phyloP scores from a whole-genome alignment of 1,140 invertebrate genomes.

The Calliphora vicina region DNA sequence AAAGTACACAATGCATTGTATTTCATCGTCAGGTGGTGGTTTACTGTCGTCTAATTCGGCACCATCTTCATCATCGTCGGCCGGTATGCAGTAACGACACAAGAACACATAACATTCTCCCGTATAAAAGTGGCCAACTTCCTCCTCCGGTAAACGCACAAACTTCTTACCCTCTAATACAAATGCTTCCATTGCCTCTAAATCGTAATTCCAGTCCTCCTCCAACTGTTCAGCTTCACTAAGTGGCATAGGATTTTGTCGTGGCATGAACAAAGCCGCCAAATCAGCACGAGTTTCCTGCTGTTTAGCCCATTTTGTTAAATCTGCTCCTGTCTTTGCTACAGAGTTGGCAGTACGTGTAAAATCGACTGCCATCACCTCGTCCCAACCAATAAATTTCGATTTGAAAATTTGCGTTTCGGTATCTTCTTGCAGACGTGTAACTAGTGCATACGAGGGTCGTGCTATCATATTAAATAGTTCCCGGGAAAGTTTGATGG shows the following conservation, averaged over 20 bases:
- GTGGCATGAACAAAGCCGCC: slow-evolving; percentile 92
- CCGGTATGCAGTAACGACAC: slow-evolving; percentile 91
- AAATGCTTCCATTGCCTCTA: slow-evolving; percentile 97
- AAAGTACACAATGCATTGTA: slow-evolving; percentile 98
- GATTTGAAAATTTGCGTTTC: slow-evolving; percentile 93
- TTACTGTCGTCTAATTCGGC: slow-evolving; percentile 67
- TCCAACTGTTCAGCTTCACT: slow-evolving; percentile 90
- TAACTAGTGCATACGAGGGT: slow-evolving; percentile 88
- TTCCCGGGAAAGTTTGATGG: slow-evolving; percentile 94
- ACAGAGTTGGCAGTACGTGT: slow-evolving; percentile 98
- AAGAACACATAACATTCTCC: slow-evolving; percentile 98
- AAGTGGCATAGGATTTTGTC: slow-evolving; percentile 86
- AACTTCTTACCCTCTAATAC: slow-evolving; percentile 98
- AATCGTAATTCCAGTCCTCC: slow-evolving; percentile 95
- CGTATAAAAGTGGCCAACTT: slow-evolving; percentile 92
- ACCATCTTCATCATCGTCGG: slow-evolving; percentile 67
- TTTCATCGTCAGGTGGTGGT: slow-evolving; percentile 81
- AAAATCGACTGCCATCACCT: slow-evolving; percentile 99
- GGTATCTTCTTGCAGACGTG: slow-evolving; percentile 86
- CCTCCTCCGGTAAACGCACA: slow-evolving; percentile 92
- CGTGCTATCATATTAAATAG: slow-evolving; percentile 91
- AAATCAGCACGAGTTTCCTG: slow-evolving; percentile 92
- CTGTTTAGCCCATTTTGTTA: slow-evolving; percentile 90
- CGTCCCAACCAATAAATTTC: slow-evolving; percentile 98
- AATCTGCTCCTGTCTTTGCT: slow-evolving; percentile 92